Conservation (phyloP, 2,888 invertebrate species). For the Coleophora flavipennella region DNA sequence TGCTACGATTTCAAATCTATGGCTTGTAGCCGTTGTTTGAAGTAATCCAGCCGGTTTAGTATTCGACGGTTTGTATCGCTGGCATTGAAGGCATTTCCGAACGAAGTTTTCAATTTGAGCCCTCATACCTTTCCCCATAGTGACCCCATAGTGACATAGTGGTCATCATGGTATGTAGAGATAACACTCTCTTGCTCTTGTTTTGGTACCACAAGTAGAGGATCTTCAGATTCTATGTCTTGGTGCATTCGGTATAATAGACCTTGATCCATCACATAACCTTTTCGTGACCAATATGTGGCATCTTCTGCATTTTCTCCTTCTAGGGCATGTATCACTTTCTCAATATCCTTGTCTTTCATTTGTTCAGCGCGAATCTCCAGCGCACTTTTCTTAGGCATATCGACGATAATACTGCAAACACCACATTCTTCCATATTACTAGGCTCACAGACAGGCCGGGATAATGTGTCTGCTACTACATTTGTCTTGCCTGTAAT, state of each 20-base stretch:
- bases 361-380: background rate
- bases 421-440: background rate
- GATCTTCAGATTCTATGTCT: background rate
- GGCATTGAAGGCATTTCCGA: background rate
- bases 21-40: background rate
- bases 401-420: background rate
- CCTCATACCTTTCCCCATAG: background rate
- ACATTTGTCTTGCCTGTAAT: constrained; percentile 4
- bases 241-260: background rate
- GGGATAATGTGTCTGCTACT: constrained; percentile 9
- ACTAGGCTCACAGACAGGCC: constrained; percentile 3
- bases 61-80: background rate
- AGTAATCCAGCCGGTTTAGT: background rate
- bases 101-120: too few species aligned
- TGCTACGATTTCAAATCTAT: background rate
- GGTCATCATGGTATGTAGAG: background rate
- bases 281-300: background rate
- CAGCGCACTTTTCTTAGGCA: background rate
- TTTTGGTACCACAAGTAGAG: background rate
- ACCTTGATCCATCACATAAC: background rate
- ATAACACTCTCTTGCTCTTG: background rate
- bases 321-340: background rate
- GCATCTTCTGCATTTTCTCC: background rate
- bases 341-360: background rate
- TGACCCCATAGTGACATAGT: background rate